Conservation (phyloP, 2,888 invertebrate genomes). For the Slavum lentiscoides region DNA sequence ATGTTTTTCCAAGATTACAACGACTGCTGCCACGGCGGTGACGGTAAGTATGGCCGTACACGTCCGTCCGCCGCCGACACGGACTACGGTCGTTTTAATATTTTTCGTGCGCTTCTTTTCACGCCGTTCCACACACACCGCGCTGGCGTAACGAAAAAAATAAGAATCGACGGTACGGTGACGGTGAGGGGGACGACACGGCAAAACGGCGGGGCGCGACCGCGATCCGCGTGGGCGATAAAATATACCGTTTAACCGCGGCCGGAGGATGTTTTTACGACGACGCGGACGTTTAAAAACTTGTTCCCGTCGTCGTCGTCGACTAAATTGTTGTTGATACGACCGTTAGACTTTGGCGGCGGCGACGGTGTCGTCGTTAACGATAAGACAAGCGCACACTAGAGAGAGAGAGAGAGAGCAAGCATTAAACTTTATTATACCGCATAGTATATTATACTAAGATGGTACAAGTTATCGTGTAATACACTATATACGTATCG, state of each 20-base stretch:
- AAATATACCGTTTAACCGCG: slow-evolving; percentile 21
- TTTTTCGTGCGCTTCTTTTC: not conserved
- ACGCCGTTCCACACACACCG: not conserved
- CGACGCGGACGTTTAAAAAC: slow-evolving; percentile 30
- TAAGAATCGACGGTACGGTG: not conserved
- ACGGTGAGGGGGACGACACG: too few relatives aligned
- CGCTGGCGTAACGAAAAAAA: not conserved
- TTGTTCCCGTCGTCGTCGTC: slow-evolving; percentile 20
- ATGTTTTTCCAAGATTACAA: slow-evolving; percentile 28
- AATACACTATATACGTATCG: too few relatives aligned
- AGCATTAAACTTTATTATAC: not conserved
- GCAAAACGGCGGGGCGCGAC: not conserved
- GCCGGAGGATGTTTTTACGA: not conserved
- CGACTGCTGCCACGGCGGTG: not conserved
- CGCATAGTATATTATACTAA: too few relatives aligned
- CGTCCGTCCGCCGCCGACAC: not conserved
- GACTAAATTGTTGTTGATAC: slow-evolving; percentile 29
- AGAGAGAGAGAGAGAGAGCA: too few relatives aligned
- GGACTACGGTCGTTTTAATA: too few relatives aligned
- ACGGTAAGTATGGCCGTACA: not conserved
- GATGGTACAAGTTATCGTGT: too few relatives aligned
- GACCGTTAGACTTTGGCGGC: slow-evolving; percentile 13
- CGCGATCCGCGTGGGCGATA: slow-evolving; percentile 22
- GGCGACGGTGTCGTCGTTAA: not conserved
- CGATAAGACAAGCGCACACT: slow-evolving; percentile 8